Evolutionary conservation across 1,140 invertebrate species (phyloP).

Genomic region (Heliconius eleuchia): DNA sequence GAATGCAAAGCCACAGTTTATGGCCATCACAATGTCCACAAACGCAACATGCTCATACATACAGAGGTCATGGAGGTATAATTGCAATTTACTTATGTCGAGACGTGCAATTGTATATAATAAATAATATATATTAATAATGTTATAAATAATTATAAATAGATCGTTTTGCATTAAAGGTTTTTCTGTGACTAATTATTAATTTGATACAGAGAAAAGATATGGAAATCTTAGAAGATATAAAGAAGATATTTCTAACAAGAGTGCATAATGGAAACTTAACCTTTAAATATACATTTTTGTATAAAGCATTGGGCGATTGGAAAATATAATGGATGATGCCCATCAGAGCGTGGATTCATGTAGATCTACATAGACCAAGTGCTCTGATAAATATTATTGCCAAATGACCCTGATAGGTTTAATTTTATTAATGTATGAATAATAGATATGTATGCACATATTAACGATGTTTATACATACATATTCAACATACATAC

Average conservation of each 20-base stretch:
- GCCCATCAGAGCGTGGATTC: too few species aligned
- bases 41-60: background rate
- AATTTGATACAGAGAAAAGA: too few species aligned
- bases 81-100: background rate
- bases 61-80: background rate
- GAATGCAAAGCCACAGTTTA: slow-evolving; percentile 19
- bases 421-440: too few species aligned
- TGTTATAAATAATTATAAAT: background rate
- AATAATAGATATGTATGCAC: too few species aligned
- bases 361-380: too few species aligned
- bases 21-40: slow-evolving; percentile 11
- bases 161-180: background rate
- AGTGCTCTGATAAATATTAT: too few species aligned
- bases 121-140: background rate
- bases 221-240: background rate
- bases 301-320: too few species aligned
- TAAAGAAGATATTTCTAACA: background rate
- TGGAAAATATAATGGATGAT: too few species aligned
- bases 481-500: too few species aligned
- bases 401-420: too few species aligned
- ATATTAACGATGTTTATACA: too few species aligned
- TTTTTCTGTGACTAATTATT: background rate
- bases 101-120: background rate
- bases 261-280: background rate
- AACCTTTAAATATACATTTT: background rate